Base-by-base conservation (phyloP, 2,797 vertebrate genomes). In the Microctenopoma lineatum region DNA sequence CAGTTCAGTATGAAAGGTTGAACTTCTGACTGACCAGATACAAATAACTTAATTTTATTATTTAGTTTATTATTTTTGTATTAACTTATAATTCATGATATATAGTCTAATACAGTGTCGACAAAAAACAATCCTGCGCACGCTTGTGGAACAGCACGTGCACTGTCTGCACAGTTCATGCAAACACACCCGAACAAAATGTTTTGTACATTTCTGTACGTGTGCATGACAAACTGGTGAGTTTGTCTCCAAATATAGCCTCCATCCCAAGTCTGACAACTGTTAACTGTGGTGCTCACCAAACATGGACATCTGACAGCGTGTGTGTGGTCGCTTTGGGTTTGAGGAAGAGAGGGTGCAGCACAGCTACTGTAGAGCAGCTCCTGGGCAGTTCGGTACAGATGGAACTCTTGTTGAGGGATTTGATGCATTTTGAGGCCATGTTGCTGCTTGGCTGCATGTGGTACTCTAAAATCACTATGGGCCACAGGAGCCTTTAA, bases 211-310 rank as follows among this genome's bases (percentile, higher is more conserved):
- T 66, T 44, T 64, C 34, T 66, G 36, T 1, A 48, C 71, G 29
- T 46, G 12, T 41, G 58, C 59, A 68, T 55, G n/a, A 55, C 63
- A n/a, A 62, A 29, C 34, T 58, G 62, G 64, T 73, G 62, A 82
- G 67, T 62, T 41, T 13, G 3, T 32, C 52, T 72, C 77, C 53
- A 78, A 69, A 80, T 62, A 59, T 16, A 77, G 59, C 55, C 45
- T 65, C 27, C 38, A 25, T 27, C 18, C 41, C 9, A 38, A 46
- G 53, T 47, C 67, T 73, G 77, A 48, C 58, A 75, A 53, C 68
- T 47, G 59, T 45, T n/a, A 73, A 57, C 83, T 69, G 50, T 72
- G 62, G 58, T 8, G 36, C 68, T 75, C 67, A 60, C 46, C 70
- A 26, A 44, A 71, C 67, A 63, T 58, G 39, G 50, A 62, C 21